Percentiles rank a stretch among this genome's conserved stretches.
Conservation (phyloP, 2,888 invertebrate genomes). For the Xestia c-nigrum region DNA sequence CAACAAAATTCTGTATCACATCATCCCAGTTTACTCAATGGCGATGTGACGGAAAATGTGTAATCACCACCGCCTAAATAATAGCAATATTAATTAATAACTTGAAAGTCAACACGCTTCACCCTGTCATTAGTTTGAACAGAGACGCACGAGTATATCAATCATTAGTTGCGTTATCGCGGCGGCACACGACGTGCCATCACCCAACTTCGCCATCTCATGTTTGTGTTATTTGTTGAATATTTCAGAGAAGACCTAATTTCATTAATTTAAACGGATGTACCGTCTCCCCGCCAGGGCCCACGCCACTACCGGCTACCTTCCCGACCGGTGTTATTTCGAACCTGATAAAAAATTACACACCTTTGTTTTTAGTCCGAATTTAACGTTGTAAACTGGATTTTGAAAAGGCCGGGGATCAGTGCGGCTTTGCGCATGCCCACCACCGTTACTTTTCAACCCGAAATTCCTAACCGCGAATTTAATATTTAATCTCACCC, state of each 20-base stretch:
- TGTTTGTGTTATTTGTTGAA: slow-evolving; percentile 79
- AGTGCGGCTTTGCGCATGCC: slow-evolving; percentile 80
- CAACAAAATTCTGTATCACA: slow-evolving; percentile 38
- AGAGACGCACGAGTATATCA: slow-evolving; percentile 88
- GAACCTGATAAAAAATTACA: slow-evolving; percentile 82
- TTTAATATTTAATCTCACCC: slow-evolving; percentile 90
- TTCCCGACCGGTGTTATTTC: slow-evolving; percentile 72
- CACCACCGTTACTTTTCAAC: slow-evolving; percentile 85
- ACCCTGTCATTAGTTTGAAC: slow-evolving; percentile 88
- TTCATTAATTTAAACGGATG: slow-evolving; percentile 72
- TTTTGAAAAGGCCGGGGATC: slow-evolving; percentile 79
- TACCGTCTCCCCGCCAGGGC: slow-evolving; percentile 63
- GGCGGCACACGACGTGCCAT: slow-evolving; percentile 82
- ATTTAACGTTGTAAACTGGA: slow-evolving; percentile 83
- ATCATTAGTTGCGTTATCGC: slow-evolving; percentile 88
- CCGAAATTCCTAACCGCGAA: slow-evolving; percentile 89
- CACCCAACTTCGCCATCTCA: slow-evolving; percentile 79
- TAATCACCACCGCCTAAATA: slow-evolving; percentile 82
- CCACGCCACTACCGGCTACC: slow-evolving; percentile 49
- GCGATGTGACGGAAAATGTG: slow-evolving; percentile 69
- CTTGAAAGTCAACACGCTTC: slow-evolving; percentile 89
- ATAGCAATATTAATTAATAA: slow-evolving; percentile 90
- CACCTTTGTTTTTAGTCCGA: slow-evolving; percentile 83
- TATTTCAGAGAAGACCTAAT: slow-evolving; percentile 71
- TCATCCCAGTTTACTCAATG: slow-evolving; percentile 37